phyloP scores from a whole-genome alignment of 2,888 invertebrate genomes.

The Phaonia tiefii region DNA sequence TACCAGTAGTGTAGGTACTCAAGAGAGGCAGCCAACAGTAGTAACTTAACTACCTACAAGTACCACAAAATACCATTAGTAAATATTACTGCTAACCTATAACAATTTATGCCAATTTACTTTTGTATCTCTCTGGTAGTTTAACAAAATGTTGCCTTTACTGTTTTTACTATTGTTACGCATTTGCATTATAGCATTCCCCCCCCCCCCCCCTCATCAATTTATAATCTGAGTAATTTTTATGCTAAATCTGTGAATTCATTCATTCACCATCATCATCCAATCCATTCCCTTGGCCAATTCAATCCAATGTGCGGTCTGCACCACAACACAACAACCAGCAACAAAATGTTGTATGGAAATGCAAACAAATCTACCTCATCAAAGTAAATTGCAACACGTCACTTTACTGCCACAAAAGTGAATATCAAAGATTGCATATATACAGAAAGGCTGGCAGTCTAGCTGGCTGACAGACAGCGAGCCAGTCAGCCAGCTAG shows the following conservation, averaged over 20 bases:
- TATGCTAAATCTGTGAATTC: conserved; percentile 65
- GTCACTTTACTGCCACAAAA: conserved; percentile 69
- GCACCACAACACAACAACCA: no score
- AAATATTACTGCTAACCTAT: conserved; percentile 9
- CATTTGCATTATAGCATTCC: conserved; percentile 63
- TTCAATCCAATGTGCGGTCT: no score
- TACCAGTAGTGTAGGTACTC: conserved; percentile 5
- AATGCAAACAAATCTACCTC: conserved; percentile 67
- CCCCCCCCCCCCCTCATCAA: no score
- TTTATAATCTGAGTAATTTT: conserved; percentile 72
- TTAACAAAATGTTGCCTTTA: conserved; percentile 47
- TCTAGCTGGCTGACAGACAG: no score
- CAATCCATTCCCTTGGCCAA: no score
- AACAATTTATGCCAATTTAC: conserved; percentile 65
- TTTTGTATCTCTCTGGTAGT: conserved; percentile 63
- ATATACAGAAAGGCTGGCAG: conserved; percentile 24
- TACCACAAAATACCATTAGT: no score
- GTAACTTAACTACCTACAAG: no score
- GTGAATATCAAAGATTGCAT: conserved; percentile 65
- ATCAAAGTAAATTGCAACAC: conserved; percentile 73
- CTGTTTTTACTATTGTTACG: conserved; percentile 40
- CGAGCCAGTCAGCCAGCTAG: no score
- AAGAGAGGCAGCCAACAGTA: neutral
- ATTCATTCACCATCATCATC: neutral
- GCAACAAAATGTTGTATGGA: conserved; percentile 49